Evolutionary conservation across 1,140 invertebrate species (phyloP).

Genomic region (Zaprionus tsacasi): DNA sequence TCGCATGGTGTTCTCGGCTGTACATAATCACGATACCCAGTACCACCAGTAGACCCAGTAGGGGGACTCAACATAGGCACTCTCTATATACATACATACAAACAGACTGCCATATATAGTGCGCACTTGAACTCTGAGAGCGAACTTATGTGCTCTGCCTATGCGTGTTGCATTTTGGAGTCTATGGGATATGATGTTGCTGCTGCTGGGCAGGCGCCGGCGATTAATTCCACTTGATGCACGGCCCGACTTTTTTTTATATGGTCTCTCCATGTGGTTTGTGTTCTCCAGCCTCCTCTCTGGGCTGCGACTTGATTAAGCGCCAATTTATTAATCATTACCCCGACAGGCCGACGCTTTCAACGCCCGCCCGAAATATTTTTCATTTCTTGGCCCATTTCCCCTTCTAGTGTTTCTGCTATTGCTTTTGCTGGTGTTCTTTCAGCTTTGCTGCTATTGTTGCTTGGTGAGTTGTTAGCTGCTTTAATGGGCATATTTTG

Average conservation of each 20-base stretch:
- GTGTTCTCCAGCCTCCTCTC: slow-evolving; percentile 34
- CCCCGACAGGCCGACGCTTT: slow-evolving; percentile 64
- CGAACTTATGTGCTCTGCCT: background rate
- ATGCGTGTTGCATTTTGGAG: background rate
- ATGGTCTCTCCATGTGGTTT: background rate
- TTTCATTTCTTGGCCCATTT: slow-evolving; percentile 42
- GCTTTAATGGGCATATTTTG: slow-evolving; percentile 24
- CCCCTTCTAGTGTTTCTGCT: background rate
- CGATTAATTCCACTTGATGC: slow-evolving; percentile 76
- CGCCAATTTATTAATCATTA: slow-evolving; percentile 79
- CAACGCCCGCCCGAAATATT: slow-evolving; percentile 74
- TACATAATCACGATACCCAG: slow-evolving; percentile 1
- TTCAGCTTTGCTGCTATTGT: slow-evolving; percentile 24
- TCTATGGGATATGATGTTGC: background rate
- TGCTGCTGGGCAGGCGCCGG: slow-evolving; percentile 47
- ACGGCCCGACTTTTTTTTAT: slow-evolving; percentile 39
- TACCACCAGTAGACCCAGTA: too few species aligned
- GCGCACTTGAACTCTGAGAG: slow-evolving; percentile 13
- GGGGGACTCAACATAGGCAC: background rate
- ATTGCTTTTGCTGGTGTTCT: background rate
- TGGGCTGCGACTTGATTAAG: slow-evolving; percentile 71
- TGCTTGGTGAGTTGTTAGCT: slow-evolving; percentile 33
- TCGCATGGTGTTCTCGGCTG: slow-evolving; percentile 20
- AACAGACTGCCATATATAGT: slow-evolving; percentile 30
- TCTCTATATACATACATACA: slow-evolving; percentile 30